phyloP scores from a whole-genome alignment of 2,888 invertebrate genomes.

The Cheilosia vernalis region DNA sequence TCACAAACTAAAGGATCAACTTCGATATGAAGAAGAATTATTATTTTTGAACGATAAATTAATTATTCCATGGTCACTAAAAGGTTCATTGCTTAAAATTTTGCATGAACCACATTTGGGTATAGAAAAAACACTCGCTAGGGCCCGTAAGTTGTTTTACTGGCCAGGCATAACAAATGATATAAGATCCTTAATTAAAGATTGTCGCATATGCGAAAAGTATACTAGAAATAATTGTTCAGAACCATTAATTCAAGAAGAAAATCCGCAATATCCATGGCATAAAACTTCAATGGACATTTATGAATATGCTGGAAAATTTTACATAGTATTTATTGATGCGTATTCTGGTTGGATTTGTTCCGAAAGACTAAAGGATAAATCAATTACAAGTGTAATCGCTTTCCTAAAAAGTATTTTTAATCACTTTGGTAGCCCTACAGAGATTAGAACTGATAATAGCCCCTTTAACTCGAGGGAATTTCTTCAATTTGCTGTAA shows the following conservation, averaged over 20 bases:
- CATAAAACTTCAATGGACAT: neutral
- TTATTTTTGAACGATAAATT: neutral
- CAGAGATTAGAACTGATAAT: neutral
- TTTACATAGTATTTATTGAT: neutral
- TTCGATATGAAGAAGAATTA: neutral
- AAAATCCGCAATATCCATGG: neutral
- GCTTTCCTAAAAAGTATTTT: no score
- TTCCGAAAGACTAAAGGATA: neutral
- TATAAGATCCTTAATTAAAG: neutral
- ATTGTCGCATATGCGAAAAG: neutral
- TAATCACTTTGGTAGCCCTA: no score
- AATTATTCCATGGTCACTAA: neutral
- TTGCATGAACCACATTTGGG: neutral
- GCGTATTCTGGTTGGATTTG: neutral
- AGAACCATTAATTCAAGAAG: neutral
- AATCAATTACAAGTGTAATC: neutral
- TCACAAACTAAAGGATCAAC: neutral
- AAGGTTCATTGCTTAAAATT: neutral
- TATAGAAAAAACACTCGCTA: neutral
- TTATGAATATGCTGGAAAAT: neutral
- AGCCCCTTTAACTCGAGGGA: neutral
- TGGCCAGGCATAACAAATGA: conserved; percentile 68
- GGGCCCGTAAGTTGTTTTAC: conserved; percentile 22
- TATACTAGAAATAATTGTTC: neutral
- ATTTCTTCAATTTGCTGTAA: neutral